Conservation (phyloP, 1,140 invertebrate genomes). For the Charaxes varanes region DNA sequence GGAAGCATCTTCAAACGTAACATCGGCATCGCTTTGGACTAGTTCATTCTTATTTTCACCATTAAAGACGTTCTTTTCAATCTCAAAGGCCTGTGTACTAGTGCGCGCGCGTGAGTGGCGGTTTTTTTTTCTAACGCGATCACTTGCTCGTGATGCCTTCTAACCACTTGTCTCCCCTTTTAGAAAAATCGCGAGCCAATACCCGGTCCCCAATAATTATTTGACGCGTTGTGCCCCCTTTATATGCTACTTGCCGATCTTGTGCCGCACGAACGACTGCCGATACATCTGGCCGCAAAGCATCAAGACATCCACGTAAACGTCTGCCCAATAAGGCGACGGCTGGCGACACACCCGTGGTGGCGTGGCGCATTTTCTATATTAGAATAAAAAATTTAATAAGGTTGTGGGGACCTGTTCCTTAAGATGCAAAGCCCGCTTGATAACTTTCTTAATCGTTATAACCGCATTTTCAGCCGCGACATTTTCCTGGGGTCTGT, state of each 20-base stretch:
- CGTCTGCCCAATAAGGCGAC: slow-evolving; percentile 24
- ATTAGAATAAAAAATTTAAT: slow-evolving; percentile 26
- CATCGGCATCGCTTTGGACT: too few relatives aligned
- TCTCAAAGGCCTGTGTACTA: too few relatives aligned
- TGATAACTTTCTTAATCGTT: slow-evolving; percentile 47
- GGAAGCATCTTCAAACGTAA: too few relatives aligned
- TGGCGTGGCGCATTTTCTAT: slow-evolving; percentile 29
- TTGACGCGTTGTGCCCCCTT: slow-evolving; percentile 5
- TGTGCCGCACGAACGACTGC: too few relatives aligned
- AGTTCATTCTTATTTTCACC: too few relatives aligned
- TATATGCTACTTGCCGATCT: slow-evolving; percentile 3
- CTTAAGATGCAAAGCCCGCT: slow-evolving; percentile 23
- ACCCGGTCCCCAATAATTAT: slow-evolving; percentile 15
- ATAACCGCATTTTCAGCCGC: slow-evolving; percentile 52
- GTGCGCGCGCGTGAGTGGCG: not conserved
- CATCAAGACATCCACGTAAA: slow-evolving; percentile 23
- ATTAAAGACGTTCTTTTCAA: too few relatives aligned
- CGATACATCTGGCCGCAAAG: slow-evolving; percentile 25
- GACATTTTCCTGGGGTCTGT: slow-evolving; percentile 45
- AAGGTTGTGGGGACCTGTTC: slow-evolving; percentile 15
- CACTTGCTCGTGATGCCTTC: slow-evolving; percentile 25
- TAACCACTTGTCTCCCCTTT: slow-evolving; percentile 19
- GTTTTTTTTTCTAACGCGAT: slow-evolving; percentile 6
- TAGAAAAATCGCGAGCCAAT: slow-evolving; percentile 19
- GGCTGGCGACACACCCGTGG: slow-evolving; percentile 23